These are phyloP conservation scores for Metalampra italica DNA, from an alignment of 2,888 invertebrate genomes.

Conservation along the genomic window DNA sequence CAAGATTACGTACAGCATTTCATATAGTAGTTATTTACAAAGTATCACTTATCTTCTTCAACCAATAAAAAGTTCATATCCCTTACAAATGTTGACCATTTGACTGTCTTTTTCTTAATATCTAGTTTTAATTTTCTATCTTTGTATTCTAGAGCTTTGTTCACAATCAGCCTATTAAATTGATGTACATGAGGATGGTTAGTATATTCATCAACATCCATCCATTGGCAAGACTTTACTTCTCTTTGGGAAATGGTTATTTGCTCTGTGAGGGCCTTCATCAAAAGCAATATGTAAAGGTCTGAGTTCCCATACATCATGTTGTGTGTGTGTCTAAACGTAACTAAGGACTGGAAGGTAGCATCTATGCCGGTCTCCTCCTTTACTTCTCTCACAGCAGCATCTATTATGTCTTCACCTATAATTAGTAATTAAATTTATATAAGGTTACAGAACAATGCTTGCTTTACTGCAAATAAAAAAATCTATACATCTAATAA, in stretches of 20 bases:
- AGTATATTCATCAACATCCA: conserved; percentile 85
- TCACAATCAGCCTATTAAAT: conserved; percentile 82
- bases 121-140: conserved; percentile 79
- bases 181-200: conserved; percentile 84
- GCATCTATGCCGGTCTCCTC: conserved; percentile 93
- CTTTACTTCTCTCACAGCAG: conserved; percentile 90
- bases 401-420: conserved; percentile 90
- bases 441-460: too few species aligned
- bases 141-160: conserved; percentile 81
- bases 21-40: too few species aligned
- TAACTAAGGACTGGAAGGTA: conserved; percentile 85
- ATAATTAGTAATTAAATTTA: conserved; percentile 21
- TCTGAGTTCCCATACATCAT: conserved; percentile 91
- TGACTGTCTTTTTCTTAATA: conserved; percentile 69
- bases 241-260: conserved; percentile 86
- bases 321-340: conserved; percentile 87
- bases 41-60: conserved; percentile 28
- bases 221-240: conserved; percentile 88
- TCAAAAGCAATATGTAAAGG: conserved; percentile 87
- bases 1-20: too few species aligned
- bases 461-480: too few species aligned
- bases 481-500: too few species aligned
- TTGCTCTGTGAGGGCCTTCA: conserved; percentile 81
- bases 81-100: conserved; percentile 49
- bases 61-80: conserved; percentile 54